phyloP scores from a whole-genome alignment of 1,140 invertebrate species.

The Drosophila watanabei region DNA sequence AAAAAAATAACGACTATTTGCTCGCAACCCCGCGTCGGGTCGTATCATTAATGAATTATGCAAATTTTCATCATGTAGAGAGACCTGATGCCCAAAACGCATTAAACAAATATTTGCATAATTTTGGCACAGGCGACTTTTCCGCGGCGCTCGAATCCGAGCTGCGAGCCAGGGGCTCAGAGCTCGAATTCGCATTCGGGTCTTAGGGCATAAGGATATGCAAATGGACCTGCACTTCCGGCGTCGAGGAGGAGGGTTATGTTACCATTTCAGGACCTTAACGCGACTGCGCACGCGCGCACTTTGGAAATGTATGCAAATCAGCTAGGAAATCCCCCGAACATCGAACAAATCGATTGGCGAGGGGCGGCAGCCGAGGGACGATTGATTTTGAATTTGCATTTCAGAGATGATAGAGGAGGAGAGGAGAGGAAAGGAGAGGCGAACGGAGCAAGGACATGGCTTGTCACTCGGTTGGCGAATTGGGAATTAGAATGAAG shows the following conservation, averaged over 20 bases:
- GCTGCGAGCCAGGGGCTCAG: neutral
- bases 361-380: slow-evolving; percentile 22
- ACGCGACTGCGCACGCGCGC: slow-evolving; percentile 67
- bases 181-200: neutral
- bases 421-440: neutral
- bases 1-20: slow-evolving; percentile 70
- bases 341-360: slow-evolving; percentile 65
- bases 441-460: slow-evolving; percentile 17
- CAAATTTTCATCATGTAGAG: slow-evolving; percentile 58
- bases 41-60: slow-evolving; percentile 69
- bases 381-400: slow-evolving; percentile 57
- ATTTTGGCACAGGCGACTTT: slow-evolving; percentile 80
- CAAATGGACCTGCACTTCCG: slow-evolving; percentile 75
- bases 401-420: slow-evolving; percentile 2
- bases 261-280: slow-evolving; percentile 19
- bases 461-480: slow-evolving; percentile 65
- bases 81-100: slow-evolving; percentile 72
- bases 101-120: slow-evolving; percentile 83
- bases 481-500: slow-evolving; percentile 68
- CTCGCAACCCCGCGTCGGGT: slow-evolving; percentile 39
- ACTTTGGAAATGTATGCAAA: slow-evolving; percentile 74
- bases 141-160: slow-evolving; percentile 12
- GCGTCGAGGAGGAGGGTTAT: slow-evolving; percentile 38
- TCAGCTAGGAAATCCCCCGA: slow-evolving; percentile 48
- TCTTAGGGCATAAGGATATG: slow-evolving; percentile 65